Evolutionary conservation across 2,888 invertebrate genomes (phyloP), one percentile per base, ranked within the genome.

Genomic region (Eudasyphora cyanicolor): DNA sequence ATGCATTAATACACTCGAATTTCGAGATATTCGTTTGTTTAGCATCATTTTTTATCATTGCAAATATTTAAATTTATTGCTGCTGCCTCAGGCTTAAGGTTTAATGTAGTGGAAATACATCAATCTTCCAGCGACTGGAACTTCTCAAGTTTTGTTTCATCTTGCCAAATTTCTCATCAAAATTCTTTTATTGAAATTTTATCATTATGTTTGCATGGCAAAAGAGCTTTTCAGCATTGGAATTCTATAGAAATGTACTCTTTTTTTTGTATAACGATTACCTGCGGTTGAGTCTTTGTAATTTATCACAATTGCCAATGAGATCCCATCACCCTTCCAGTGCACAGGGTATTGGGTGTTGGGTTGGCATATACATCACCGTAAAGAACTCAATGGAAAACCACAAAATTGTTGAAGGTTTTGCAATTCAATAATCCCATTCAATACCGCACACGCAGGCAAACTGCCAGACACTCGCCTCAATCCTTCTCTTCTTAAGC

Each of bases 401-500:
- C 73, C 57, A 57, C 57, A 73, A 73, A 73, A 57, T 60, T 64
- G 35, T 42, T 57, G 32, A 60, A 49, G 70, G 45, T 45, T 76
- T 60, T 51, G n/a, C 57, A 62, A 62, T 70, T 32, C 57, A 70
- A 60, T 70, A 77, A 70, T 70, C 67, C 67, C 19, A 14, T 70
- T 62, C 35, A 51, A 24, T 32, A 32, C 12, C 62, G 17, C 38
- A n/a, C 35, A 3, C 67, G 2, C 67, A 42, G 5, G 17, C 38
- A 24, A 12, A 54, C 24, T 54, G 5, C 24, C 54, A 29, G 29
- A 17, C 38, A 38, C 21, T 35, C 64, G 24, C 67, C 21, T 38
- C 62, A 78, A 71, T 71, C 51, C 62, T 64, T 71, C n/a, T 19
- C 51, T 42, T 32, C 60, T 60, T 77, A 71, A 71, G 62, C 51